Evolutionary conservation across 2,888 invertebrate genomes (phyloP), one percentile per base, ranked within the genome.

Genomic region (Girardia tigrina): DNA sequence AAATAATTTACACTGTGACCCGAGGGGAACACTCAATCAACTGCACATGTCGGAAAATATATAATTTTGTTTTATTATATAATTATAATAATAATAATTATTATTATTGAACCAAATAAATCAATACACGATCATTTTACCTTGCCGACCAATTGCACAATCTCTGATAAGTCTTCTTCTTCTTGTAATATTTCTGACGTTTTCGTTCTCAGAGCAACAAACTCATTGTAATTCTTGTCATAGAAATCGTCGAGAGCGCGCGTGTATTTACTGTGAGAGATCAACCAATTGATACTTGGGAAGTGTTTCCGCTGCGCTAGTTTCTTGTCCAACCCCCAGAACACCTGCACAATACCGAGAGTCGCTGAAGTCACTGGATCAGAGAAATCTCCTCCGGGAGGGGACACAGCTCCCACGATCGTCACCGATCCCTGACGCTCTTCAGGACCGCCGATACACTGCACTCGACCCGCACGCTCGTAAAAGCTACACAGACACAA

Each of bases 201-300:
- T 88, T 97, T 97, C 73, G 94, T 95, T 86, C 98, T 89, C 76
- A 97, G 88, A 14, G 95, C 90, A 75, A 97, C 93, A 86, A 99
- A 99, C 83, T 99, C 98, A 6, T 89, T 88, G 88, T 91, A 94
- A 87, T 92, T 92, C 87, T 95, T 95, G 85, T 99, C 98, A 83
- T 99, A 99, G 88, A 93, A 98, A 84, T 99, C 98, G 82, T 99
- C 98, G 81, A 99, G 87, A 74, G 97, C 94, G 78, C 95, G 90
- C 88, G 92, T 91, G 87, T 99, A 99, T 88, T 99, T 99, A 85
- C 93, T 93, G 89, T 92, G 92, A 0, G 94, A 95, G 86, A 98
- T 97, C 81, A 98, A 90, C 98, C 98, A 99, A 87, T 98, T 99
- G 87, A 98, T 94, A 80, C 95, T 94, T 78, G 98, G 98, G 89